Conservation (phyloP, 2,888 invertebrate genomes). For the Seladonia tumulorum region DNA sequence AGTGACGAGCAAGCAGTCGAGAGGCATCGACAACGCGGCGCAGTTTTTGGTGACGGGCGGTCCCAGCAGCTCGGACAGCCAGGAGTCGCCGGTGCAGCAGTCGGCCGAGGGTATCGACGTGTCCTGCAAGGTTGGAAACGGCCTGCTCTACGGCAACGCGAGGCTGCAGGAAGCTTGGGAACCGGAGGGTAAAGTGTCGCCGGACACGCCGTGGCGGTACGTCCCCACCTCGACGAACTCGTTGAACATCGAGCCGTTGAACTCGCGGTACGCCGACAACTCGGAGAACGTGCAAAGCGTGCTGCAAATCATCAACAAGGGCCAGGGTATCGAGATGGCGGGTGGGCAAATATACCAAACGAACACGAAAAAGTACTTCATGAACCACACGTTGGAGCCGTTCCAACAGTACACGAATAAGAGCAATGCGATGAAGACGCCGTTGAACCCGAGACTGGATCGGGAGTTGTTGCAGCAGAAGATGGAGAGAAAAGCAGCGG, state of each 20-base stretch:
- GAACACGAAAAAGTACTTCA: conserved; percentile 80
- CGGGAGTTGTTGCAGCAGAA: conserved; percentile 79
- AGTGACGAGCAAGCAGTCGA: conserved; percentile 62
- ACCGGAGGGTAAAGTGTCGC: conserved; percentile 81
- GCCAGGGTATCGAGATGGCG: conserved; percentile 80
- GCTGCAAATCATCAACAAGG: conserved; percentile 81
- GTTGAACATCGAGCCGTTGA: conserved; percentile 77
- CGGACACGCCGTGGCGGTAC: conserved; percentile 83
- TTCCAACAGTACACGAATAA: conserved; percentile 79
- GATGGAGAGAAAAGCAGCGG: conserved; percentile 84
- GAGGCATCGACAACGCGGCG: conserved; percentile 70
- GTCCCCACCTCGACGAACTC: conserved; percentile 78
- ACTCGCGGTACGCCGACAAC: conserved; percentile 72
- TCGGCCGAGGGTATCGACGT: conserved; percentile 74
- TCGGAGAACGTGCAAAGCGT: conserved; percentile 79
- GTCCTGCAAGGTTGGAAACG: conserved; percentile 80
- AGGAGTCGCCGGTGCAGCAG: conserved; percentile 74
- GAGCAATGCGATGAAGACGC: conserved; percentile 72
- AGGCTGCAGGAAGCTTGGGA: conserved; percentile 83
- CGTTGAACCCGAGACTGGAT: conserved; percentile 75
- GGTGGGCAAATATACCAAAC: conserved; percentile 79
- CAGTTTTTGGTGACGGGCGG: conserved; percentile 76
- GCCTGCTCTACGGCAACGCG: conserved; percentile 81
- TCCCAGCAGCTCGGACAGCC: conserved; percentile 75
- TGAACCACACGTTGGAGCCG: conserved; percentile 80